Conservation (phyloP, 2,888 invertebrate species). For the Sabatieria punctata region DNA sequence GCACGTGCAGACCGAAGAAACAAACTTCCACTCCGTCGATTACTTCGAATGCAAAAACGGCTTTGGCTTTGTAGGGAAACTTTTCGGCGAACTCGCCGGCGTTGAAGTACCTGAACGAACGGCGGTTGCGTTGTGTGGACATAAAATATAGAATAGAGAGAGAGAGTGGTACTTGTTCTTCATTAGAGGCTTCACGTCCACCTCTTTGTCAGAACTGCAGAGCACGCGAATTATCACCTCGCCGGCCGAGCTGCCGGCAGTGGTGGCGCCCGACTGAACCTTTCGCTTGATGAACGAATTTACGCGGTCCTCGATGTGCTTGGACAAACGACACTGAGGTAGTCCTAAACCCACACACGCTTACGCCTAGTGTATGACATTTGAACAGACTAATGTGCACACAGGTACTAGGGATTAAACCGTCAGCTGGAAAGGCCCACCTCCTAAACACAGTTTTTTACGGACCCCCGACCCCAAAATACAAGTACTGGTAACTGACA, state of each 20-base stretch:
- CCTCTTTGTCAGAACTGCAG: conserved; percentile 88
- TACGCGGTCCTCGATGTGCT: conserved; percentile 90
- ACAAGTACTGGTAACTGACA: too few relatives aligned
- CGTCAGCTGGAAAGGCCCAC: too few relatives aligned
- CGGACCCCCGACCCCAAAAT: too few relatives aligned
- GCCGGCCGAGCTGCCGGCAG: conserved; percentile 32
- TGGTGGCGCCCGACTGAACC: conserved; percentile 51
- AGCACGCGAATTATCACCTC: conserved; percentile 96
- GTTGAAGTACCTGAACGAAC: too few relatives aligned
- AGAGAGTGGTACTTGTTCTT: conserved; percentile 18
- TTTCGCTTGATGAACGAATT: conserved; percentile 94
- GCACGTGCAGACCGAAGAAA: conserved; percentile 99
- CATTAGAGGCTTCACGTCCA: conserved; percentile 99
- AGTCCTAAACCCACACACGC: conserved; percentile 49
- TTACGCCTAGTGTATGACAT: too few relatives aligned
- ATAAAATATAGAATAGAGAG: too few relatives aligned
- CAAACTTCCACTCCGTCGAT: conserved; percentile 96
- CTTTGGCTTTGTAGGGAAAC: conserved; percentile 95
- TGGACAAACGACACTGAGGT: conserved; percentile 81
- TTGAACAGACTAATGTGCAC: too few relatives aligned
- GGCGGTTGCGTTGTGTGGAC: too few relatives aligned
- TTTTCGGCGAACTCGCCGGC: conserved; percentile 67
- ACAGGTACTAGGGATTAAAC: too few relatives aligned
- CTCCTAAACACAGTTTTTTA: too few relatives aligned
- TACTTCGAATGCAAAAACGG: conserved; percentile 97